Evolutionary conservation across 2,888 invertebrate species (phyloP), one percentile per base, ranked within the genome.

Genomic region (Folsomia manolachei): DNA sequence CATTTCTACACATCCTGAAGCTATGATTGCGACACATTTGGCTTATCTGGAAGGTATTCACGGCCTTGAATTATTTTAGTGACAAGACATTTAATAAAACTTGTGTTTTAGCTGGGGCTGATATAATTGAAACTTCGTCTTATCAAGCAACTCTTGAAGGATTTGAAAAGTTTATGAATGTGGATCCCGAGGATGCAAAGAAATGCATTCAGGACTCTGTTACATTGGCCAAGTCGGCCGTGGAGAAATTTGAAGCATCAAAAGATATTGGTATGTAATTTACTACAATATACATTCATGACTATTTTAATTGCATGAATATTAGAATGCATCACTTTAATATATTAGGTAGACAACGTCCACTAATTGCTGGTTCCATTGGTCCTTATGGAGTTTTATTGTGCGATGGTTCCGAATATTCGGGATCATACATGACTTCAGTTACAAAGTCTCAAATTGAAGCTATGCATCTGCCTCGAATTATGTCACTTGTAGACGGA

Each of bases 361-460:
- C 92, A 14, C 83, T 90, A 79, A 88, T 97, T 63, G 93, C 92
- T 24, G 97, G 94, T 0, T 93, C 95, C 0, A 90, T 96, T 74
- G 97, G 97, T 0, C 94, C 97, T 0, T 97, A 93, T 83, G 97
- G 96, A 0, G 96, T 96, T 0, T 91, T 90, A 81, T 86, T 95
- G 52, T 91, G 92, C 82, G 94, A 97, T 83, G 93, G 92, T 14
- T 96, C 96, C 0, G 97, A 97, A 83, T 97, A 97, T 83, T 90
- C 90, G n/a, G 97, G 97, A 21, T 87, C 88, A 74, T 94, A 93
- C 82, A 90, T 90, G 0, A 88, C 89, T 75, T 88, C 85, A 69
- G 88, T 91, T 0, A 83, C 89, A 1, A 85, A 86, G 27, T 86
- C 90, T 86, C 88, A 86, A 23, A 88, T 97, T 83, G 88, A 88